Base-by-base conservation (phyloP, 2,888 invertebrate genomes). In the Cantharis lateralis region DNA sequence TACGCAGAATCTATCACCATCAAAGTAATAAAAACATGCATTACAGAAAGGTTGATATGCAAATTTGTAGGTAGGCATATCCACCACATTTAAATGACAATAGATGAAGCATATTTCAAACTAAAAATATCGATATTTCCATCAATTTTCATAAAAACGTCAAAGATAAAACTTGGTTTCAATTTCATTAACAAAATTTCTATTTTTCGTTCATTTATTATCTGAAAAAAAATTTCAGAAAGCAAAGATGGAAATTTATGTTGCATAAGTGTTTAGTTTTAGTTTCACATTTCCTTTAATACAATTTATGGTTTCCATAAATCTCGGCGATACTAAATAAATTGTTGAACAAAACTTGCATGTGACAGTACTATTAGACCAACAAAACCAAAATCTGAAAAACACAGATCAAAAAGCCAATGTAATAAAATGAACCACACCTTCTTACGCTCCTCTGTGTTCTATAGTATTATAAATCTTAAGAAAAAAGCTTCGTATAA, bases 391-490 rank as follows among this genome's bases (percentile, higher is more conserved):
- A 16, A 66, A 66, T 20, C 18, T 24, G 20, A 66, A 66, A 66
- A 66, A 20, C 24, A 66, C 64, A 66, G 48, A 48, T 48, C 48
- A 48, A 48, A 48, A 48, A 48, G 48, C 48, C 48, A 48, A 48
- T 48, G 64, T 66, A 66, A 66, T 66, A 66, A 66, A 66, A 66
- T 66, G 20, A 20, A 66, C 64, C 64, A 66, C 64, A 66, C 64
- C 64, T 66, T 66, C 13, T 66, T 20, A 24, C 64, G 24, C 64
- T 20, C 64, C 64, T 66, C 64, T 20, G 64, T 48, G 48, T 48
- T 48, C 48, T 48, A 48, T 48, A n/a, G 48, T 48, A 48, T 48
- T 48, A 48, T 48, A 48, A 48, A 48, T 48, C 48, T 48, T 48
- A 48, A n/a, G n/a, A n/a, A 48, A 18, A 48, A 48, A 48, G 48